Evolutionary conservation across 2,888 invertebrate species (phyloP).

Genomic region (Colletes collaris): DNA sequence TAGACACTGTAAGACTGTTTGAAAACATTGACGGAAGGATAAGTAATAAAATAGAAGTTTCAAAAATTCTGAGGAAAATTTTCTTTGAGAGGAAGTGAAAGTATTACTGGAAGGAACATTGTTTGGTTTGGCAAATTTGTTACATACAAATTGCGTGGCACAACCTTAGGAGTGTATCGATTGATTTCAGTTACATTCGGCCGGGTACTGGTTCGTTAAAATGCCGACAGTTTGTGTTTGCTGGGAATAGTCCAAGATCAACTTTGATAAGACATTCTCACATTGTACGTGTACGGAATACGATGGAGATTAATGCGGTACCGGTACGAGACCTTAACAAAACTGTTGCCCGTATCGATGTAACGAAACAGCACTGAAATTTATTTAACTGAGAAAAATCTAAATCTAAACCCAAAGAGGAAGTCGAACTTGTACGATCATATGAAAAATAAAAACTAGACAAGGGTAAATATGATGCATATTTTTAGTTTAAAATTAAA

Average conservation of each 20-base stretch:
- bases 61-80: not conserved
- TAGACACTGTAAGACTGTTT: too few relatives aligned
- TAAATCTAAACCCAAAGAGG: too few relatives aligned
- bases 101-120: constrained; percentile 2
- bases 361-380: not conserved
- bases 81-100: not conserved
- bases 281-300: constrained; percentile 40
- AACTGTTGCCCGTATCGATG: not conserved
- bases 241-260: constrained; percentile 56
- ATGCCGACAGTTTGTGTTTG: constrained; percentile 59
- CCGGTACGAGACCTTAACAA: constrained; percentile 18
- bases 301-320: constrained; percentile 4
- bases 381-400: not conserved
- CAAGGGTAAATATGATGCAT: too few relatives aligned
- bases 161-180: constrained; percentile 25
- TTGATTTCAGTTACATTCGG: constrained; percentile 51
- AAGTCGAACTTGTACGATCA: too few relatives aligned
- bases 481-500: too few relatives aligned
- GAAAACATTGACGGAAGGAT: too few relatives aligned
- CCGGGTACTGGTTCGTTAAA: constrained; percentile 50
- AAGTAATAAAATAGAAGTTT: too few relatives aligned
- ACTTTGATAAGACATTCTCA: constrained; percentile 55
- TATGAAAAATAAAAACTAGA: too few relatives aligned
- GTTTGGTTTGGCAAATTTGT: constrained; percentile 2
- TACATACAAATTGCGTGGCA: constrained; percentile 13